Percentiles rank a stretch among this genome's conserved stretches.
phyloP scores from a whole-genome alignment of 2,797 vertebrate species.

The Otolemur crassicaudatus region DNA sequence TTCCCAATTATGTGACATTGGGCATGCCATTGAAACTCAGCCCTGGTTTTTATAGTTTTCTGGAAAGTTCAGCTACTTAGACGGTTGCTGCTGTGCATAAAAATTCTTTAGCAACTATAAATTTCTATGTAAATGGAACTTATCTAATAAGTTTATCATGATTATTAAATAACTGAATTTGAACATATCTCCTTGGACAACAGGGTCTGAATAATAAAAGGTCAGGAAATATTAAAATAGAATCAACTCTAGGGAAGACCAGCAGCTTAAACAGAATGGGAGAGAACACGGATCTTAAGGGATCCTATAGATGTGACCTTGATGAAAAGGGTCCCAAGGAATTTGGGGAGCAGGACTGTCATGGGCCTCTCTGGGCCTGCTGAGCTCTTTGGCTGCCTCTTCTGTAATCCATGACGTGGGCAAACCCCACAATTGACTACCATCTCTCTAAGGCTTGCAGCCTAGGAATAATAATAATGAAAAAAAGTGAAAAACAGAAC shows the following conservation, averaged over 20 bases:
- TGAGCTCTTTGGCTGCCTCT: background rate
- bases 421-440: background rate
- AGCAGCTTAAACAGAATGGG: background rate
- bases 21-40: background rate
- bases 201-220: background rate
- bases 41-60: background rate
- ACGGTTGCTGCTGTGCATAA: background rate
- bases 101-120: conserved; percentile 13
- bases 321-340: background rate
- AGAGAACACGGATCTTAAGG: background rate
- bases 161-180: conserved; percentile 23
- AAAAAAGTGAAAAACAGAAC: background rate
- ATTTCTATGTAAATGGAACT: conserved; percentile 36
- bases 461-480: background rate
- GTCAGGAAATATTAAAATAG: background rate
- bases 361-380: background rate
- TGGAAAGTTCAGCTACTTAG: background rate
- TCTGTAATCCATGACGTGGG: background rate
- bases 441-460: background rate
- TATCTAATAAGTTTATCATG: background rate
- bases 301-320: background rate
- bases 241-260: background rate
- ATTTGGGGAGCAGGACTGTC: background rate
- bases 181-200: background rate
- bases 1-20: background rate